These are phyloP conservation scores for Timandra comae DNA, from an alignment of 2,888 invertebrate genomes.

Conservation along the genomic window DNA sequence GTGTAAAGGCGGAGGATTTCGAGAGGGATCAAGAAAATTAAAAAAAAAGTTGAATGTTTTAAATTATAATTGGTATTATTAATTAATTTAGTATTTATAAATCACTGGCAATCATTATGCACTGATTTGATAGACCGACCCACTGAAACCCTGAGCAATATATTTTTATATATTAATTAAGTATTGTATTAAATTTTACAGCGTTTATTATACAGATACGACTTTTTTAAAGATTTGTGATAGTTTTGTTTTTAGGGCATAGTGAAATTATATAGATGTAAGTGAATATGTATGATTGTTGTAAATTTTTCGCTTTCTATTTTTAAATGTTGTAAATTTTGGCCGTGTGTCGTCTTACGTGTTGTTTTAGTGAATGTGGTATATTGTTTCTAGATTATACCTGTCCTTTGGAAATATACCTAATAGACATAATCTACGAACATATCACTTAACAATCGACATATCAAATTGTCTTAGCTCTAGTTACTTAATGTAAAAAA, in stretches of 20 bases:
- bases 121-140: constrained; percentile 71
- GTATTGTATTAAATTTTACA: constrained; percentile 64
- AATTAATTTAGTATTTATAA: constrained; percentile 26
- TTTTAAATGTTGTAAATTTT: constrained; percentile 63
- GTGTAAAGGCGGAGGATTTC: constrained; percentile 17
- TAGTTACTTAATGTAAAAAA: constrained; percentile 16
- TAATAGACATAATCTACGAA: constrained; percentile 8
- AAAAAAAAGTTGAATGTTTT: constrained; percentile 22
- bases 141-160: constrained; percentile 73
- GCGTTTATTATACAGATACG: constrained; percentile 63
- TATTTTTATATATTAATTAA: constrained; percentile 74
- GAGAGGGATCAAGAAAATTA: constrained; percentile 25
- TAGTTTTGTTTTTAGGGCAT: constrained; percentile 53
- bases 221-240: constrained; percentile 63
- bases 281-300: constrained; percentile 52
- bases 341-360: constrained; percentile 55
- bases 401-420: constrained; percentile 21
- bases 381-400: constrained; percentile 52
- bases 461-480: constrained; percentile 26
- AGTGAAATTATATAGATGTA: constrained; percentile 49
- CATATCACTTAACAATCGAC: constrained; percentile 17
- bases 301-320: constrained; percentile 60
- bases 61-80: constrained; percentile 16
- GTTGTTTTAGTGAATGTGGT: constrained; percentile 58
- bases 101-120: constrained; percentile 45